Evolutionary conservation across 92 coral and sea anemone species (phyloP), one percentile per base, ranked within the genome.

Genomic region (Siderastrea siderea): DNA sequence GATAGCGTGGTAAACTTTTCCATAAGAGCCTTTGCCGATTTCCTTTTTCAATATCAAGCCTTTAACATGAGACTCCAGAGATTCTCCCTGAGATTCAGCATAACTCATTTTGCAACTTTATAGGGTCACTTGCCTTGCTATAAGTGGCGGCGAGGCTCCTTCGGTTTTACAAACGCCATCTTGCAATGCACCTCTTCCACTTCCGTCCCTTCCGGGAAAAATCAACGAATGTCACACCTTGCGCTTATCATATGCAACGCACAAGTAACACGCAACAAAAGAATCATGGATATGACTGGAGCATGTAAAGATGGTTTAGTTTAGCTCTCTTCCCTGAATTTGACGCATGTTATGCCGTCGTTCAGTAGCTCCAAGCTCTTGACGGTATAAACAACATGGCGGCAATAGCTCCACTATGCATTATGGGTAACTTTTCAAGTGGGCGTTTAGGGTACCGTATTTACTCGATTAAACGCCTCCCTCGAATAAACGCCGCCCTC

Each of bases 21-120:
- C 96, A 86, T 75, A 95, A 10, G 98, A 89, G 3, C 98, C 98
- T 55, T 82, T 92, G 46, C 98, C 98, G 2, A 95, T 95, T 59
- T 50, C 72, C 14, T 50, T 74, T 12, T 47, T 52, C 3, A 72
- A 62, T 47, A 59, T 73, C 67, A 84, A 62, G 11, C 60, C 87
- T 63, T 50, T 73, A 5, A 73, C 81, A 44, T 84, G 80, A 44
- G 87, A 84, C 63, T 74, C 63, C 14, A 84, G 80, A 49, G 87
- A 84, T 5, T 84, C 66, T 82, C 5, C 86, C n/a, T 69, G 58
- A 12, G 69, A 50, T 54, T 58, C 17, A 8, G 19, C 68, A 15
- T 26, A 50, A 57, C 17, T 55, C 86, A 82, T 82, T 63, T 50
- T 64, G 17, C 12, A 50, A 11, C 8, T 47, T 78, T 11, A 16